phyloP scores from a whole-genome alignment of 1,140 invertebrate genomes.

The Hydropsyche tenuis region DNA sequence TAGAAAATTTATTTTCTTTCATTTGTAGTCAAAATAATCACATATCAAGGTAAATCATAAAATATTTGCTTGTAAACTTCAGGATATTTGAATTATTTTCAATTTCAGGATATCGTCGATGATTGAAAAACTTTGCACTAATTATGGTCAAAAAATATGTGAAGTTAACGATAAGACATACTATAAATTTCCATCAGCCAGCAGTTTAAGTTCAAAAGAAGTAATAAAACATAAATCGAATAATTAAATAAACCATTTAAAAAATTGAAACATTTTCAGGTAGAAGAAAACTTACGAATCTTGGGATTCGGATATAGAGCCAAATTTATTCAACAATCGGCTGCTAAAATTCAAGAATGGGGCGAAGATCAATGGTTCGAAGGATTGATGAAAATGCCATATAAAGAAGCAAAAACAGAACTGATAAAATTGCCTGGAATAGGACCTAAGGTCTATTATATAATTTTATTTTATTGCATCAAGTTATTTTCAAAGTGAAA shows the following conservation, averaged over 20 bases:
- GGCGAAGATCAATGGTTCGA: constrained; percentile 77
- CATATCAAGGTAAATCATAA: constrained; percentile 73
- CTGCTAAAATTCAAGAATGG: constrained; percentile 69
- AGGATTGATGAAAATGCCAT: constrained; percentile 70
- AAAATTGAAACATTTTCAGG: constrained; percentile 52
- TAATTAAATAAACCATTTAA: constrained; percentile 1
- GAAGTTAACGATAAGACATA: constrained; percentile 70
- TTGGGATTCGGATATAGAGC: constrained; percentile 94
- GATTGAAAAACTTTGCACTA: constrained; percentile 87
- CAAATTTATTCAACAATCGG: constrained; percentile 80
- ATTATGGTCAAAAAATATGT: constrained; percentile 82
- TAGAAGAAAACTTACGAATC: constrained; percentile 75
- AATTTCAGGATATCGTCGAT: constrained; percentile 80
- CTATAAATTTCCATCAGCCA: constrained; percentile 82
- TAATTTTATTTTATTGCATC: background rate
- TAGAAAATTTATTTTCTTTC: constrained; percentile 95
- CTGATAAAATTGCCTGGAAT: constrained; percentile 84
- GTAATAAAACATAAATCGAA: background rate
- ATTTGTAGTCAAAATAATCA: constrained; percentile 99
- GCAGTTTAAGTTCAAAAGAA: constrained; percentile 54
- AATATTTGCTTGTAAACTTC: constrained; percentile 33
- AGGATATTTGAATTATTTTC: constrained; percentile 30
- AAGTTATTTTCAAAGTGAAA: background rate
- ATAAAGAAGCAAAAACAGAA: constrained; percentile 74
- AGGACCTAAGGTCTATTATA: constrained; percentile 78